phyloP scores from a whole-genome alignment of 2,113 vertebrate genomes.

The Mustela nigripes region DNA sequence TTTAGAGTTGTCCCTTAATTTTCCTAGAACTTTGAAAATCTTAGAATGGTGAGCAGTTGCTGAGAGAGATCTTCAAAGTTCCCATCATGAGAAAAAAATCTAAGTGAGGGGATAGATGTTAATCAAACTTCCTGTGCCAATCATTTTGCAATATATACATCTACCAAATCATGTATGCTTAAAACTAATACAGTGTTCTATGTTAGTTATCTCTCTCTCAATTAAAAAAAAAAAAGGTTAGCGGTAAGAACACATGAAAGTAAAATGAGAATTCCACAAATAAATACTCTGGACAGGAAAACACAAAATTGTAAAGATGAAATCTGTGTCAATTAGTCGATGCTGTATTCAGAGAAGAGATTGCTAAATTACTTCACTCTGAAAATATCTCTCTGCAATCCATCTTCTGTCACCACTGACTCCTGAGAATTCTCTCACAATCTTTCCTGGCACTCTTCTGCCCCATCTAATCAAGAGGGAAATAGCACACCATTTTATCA shows the following conservation, averaged over 20 bases:
- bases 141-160: background rate
- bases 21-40: conserved; percentile 36
- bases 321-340: background rate
- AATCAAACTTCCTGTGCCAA: background rate
- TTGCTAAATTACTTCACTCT: conserved; percentile 56
- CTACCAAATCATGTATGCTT: background rate
- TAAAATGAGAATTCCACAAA: conserved; percentile 46
- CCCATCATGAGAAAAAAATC: background rate
- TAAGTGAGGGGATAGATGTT: background rate
- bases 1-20: background rate
- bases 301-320: background rate
- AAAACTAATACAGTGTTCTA: background rate
- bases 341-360: conserved; percentile 15
- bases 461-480: conserved; percentile 1
- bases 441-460: conserved; percentile 51
- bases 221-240: background rate
- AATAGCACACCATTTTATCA: conserved; percentile 31
- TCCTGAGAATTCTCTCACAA: conserved; percentile 44
- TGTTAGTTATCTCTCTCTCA: background rate
- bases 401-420: conserved; percentile 18
- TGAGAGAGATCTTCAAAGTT: conserved; percentile 13
- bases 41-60: background rate
- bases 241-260: background rate
- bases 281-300: background rate
- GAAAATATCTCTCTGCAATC: conserved; percentile 61